Evolutionary conservation across 2,113 vertebrate genomes (phyloP).

Genomic region (Sebastes schlegelii): DNA sequence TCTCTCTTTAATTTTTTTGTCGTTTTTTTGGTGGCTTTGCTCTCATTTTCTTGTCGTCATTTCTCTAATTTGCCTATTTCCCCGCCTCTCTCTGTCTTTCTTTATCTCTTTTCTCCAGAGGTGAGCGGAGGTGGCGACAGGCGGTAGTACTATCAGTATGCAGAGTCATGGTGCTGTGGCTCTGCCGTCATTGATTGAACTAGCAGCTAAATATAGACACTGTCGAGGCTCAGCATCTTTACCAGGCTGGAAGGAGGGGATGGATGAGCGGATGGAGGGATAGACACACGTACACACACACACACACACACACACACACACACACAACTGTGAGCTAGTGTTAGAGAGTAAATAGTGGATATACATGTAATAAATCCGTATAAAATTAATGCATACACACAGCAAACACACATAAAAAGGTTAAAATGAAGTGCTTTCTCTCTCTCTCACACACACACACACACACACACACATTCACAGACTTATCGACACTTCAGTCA

Average conservation of each 20-base stretch:
- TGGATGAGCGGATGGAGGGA: conserved; percentile 36
- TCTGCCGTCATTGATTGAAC: conserved; percentile 75
- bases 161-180: conserved; percentile 74
- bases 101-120: conserved; percentile 38
- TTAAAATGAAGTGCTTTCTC: not conserved
- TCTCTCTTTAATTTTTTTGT: conserved; percentile 15
- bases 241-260: conserved; percentile 42
- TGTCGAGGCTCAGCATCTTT: conserved; percentile 73
- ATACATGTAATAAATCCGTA: not conserved
- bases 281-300: conserved; percentile 12
- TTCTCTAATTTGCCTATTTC: conserved; percentile 18
- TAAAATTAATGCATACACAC: not conserved
- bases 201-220: conserved; percentile 77
- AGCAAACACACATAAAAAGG: not conserved
- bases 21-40: conserved; percentile 4
- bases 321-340: not conserved
- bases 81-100: not conserved
- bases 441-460: not conserved
- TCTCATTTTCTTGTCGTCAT: conserved; percentile 25
- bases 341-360: conserved; percentile 17
- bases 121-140: conserved; percentile 44
- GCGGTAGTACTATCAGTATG: conserved; percentile 72
- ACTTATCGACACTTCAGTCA: conserved; percentile 9
- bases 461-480: not conserved
- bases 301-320: conserved; percentile 9